Conservation (phyloP, 1,140 invertebrate species). For the Philopotamus ludificatus region DNA sequence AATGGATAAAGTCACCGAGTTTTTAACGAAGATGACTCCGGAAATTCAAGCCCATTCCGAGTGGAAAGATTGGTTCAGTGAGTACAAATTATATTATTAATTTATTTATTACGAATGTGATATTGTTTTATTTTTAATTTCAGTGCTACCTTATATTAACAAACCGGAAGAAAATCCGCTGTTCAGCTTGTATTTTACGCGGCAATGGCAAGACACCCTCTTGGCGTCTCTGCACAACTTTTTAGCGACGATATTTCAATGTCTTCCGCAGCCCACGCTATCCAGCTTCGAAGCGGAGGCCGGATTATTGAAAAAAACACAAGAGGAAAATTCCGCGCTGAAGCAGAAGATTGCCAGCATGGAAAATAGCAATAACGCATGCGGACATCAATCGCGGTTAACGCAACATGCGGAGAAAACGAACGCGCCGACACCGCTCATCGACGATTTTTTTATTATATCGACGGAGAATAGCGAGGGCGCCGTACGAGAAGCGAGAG, state of each 20-base stretch:
- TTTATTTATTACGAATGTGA: background rate
- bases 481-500: conserved; percentile 61
- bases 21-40: conserved; percentile 83
- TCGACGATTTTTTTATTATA: conserved; percentile 92
- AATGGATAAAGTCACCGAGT: conserved; percentile 84
- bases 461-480: conserved; percentile 71
- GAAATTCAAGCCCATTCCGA: conserved; percentile 86
- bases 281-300: conserved; percentile 84
- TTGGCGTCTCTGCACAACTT: conserved; percentile 94
- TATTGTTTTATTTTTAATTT: conserved; percentile 44
- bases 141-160: conserved; percentile 87
- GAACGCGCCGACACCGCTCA: conserved; percentile 69
- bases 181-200: conserved; percentile 87
- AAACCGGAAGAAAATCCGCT: conserved; percentile 87
- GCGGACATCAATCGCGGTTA: conserved; percentile 54
- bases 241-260: conserved; percentile 85
- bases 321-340: conserved; percentile 79
- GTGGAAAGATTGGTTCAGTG: conserved; percentile 98
- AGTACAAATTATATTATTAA: conserved; percentile 46
- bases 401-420: conserved; percentile 57
- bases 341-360: conserved; percentile 48
- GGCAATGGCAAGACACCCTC: conserved; percentile 93
- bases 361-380: conserved; percentile 45
- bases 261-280: conserved; percentile 79
- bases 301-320: conserved; percentile 71